These are phyloP conservation scores for Momotus momota DNA, from an alignment of 2,797 vertebrate genomes.

Conservation along the genomic window DNA sequence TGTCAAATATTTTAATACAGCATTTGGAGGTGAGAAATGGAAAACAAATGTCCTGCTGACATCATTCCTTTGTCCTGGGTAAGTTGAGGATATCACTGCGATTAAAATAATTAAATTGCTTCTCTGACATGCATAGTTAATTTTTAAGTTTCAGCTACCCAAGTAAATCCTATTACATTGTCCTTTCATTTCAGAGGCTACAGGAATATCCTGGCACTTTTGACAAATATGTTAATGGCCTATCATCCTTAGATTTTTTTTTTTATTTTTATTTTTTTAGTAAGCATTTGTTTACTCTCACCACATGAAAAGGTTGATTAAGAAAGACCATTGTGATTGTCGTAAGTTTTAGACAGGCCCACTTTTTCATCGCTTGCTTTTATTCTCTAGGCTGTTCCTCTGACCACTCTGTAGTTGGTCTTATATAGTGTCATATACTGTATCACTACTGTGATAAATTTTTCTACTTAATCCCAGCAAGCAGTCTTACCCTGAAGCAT, in stretches of 20 bases:
- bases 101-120: slow-evolving; percentile 38
- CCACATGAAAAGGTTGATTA: background rate
- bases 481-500: slow-evolving; percentile 43
- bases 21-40: slow-evolving; percentile 97
- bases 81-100: slow-evolving; percentile 67
- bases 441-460: slow-evolving; percentile 27
- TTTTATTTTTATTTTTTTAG: background rate
- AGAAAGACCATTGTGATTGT: background rate
- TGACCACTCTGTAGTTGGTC: background rate
- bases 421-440: slow-evolving; percentile 19
- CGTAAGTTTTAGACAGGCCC: background rate
- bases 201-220: background rate
- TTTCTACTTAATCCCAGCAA: slow-evolving; percentile 60
- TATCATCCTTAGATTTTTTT: background rate
- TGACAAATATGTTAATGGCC: background rate
- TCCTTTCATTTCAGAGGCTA: background rate
- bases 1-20: slow-evolving; percentile 79
- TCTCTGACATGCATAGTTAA: background rate
- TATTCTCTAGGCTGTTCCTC: background rate
- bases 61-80: slow-evolving; percentile 97
- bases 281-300: background rate
- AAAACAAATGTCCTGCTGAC: slow-evolving; percentile 98
- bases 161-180: background rate
- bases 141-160: background rate
- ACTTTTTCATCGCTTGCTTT: background rate